phyloP scores from a whole-genome alignment of 2,113 vertebrate genomes.

The Bucco capensis region DNA sequence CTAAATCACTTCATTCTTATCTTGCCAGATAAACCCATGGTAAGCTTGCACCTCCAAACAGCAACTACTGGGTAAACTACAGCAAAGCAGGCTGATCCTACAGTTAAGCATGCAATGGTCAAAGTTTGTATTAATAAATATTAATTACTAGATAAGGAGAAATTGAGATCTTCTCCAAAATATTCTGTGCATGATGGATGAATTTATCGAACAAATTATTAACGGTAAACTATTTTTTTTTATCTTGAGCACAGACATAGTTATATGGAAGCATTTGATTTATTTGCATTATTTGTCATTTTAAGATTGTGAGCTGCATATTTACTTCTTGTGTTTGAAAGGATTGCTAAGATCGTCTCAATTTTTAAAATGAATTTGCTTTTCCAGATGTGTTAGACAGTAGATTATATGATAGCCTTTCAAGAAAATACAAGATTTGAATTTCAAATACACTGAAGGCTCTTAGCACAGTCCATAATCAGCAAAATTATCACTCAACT shows the following conservation, averaged over 20 bases:
- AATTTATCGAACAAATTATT: neutral
- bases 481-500: constrained; percentile 65
- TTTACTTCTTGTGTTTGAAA: constrained; percentile 32
- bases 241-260: neutral
- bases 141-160: neutral
- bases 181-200: neutral
- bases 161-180: neutral
- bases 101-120: neutral
- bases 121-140: neutral
- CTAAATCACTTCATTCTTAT: neutral
- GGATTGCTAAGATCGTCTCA: neutral
- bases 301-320: constrained; percentile 3
- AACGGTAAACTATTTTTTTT: neutral
- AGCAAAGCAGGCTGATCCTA: neutral
- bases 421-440: constrained; percentile 62
- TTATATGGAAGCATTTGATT: neutral
- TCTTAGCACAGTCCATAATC: constrained; percentile 55
- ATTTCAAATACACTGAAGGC: constrained; percentile 47
- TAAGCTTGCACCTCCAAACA: neutral
- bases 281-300: constrained; percentile 35
- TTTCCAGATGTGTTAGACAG: constrained; percentile 33
- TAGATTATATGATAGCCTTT: constrained; percentile 38
- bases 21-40: neutral
- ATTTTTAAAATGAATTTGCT: constrained; percentile 31
- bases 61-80: neutral